Evolutionary conservation across 2,797 vertebrate genomes (phyloP), one percentile per base, ranked within the genome.

Genomic region (Gouania willdenowi): DNA sequence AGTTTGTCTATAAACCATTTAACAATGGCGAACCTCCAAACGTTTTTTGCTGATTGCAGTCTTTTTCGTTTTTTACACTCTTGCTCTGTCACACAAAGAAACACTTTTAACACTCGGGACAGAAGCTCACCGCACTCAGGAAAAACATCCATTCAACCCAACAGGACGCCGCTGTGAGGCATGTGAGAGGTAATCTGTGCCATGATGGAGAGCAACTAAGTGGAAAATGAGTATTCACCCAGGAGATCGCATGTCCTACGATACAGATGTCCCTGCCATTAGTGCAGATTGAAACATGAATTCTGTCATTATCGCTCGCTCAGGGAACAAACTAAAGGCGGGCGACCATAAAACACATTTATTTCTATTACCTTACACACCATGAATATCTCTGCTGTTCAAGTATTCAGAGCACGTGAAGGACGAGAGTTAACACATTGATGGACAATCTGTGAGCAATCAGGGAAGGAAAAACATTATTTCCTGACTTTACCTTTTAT

Each of bases 141-240:
- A 7, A 21, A 31, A 41, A 45, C 36, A 50, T 32, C 24, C 41
- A 30, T 54, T 50, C 20, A 42, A 37, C 38, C 35, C 39, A 53
- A 29, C 26, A 26, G n/a, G n/a, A 24, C 4, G 13, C 28, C 30
- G 45, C 14, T 19, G 27, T n/a, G 26, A 39, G 27, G 43, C 27
- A 27, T n/a, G 12, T 44, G 19, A 11, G 3, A 9, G 31, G 43
- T 50, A 44, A 52, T 66, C 36, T 44, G 8, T 3, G 9, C 24
- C 20, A 19, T 66, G 40, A 77, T 34, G 28, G 26, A 26, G 56
- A 33, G 40, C 37, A 53, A 14, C 50, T 49, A 33, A 45, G 24
- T 44, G 37, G 38, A 53, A 53, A 62, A 42, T 41, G 12, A 63
- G 8, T 2, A 21, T 3, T 17, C 19, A 33, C 38, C 17, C 26